phyloP scores from a whole-genome alignment of 2,888 invertebrate species.

The Stegophylla sp. region DNA sequence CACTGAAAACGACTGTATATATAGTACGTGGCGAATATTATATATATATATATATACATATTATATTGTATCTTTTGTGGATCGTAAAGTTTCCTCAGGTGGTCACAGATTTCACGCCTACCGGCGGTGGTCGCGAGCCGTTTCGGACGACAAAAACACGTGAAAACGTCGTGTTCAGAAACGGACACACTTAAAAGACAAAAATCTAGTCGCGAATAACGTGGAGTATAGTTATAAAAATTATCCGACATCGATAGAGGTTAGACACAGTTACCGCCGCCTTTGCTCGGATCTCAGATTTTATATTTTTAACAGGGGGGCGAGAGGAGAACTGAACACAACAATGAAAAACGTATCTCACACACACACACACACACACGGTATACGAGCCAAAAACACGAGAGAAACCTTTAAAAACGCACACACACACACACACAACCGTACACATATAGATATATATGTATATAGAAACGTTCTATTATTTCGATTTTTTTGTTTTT shows the following conservation, averaged over 20 bases:
- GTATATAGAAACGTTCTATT: constrained; percentile 39
- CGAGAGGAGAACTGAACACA: background rate
- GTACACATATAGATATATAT: background rate
- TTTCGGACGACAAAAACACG: constrained; percentile 29
- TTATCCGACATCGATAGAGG: too few species aligned
- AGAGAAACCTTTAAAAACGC: constrained; percentile 43
- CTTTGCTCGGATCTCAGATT: constrained; percentile 38
- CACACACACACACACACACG: background rate
- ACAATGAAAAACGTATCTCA: constrained; percentile 34
- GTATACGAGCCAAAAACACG: constrained; percentile 11
- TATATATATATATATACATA: too few species aligned
- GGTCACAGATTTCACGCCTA: constrained; percentile 37
- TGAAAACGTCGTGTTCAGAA: too few species aligned
- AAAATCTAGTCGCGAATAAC: too few species aligned
- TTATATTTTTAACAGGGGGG: constrained; percentile 38
- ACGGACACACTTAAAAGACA: background rate
- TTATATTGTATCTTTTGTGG: too few species aligned
- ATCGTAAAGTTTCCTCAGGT: constrained; percentile 50
- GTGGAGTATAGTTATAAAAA: background rate
- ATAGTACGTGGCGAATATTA: constrained; percentile 10
- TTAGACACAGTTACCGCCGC: background rate
- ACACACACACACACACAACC: constrained; percentile 1
- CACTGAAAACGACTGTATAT: background rate
- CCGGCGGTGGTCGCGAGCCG: background rate
- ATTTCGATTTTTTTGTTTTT: constrained; percentile 44